Evolutionary conservation across 2,113 vertebrate genomes (phyloP).

Genomic region (Brachyhypopomus occidentalis): DNA sequence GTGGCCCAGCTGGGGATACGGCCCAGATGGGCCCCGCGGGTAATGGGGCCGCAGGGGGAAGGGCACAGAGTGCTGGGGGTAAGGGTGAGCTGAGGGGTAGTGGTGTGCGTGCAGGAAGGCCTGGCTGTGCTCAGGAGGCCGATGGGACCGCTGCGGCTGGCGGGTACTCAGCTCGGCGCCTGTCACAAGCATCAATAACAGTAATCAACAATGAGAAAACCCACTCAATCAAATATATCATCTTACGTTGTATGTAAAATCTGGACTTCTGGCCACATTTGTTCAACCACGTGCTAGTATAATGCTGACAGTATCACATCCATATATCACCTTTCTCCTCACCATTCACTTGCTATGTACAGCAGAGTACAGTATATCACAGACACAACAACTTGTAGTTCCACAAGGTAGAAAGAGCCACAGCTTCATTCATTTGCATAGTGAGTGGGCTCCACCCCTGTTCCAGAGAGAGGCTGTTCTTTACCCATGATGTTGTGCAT

Average conservation of each 20-base stretch:
- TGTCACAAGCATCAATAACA: background rate
- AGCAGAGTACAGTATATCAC: too few relatives aligned
- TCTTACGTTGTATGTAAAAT: too few relatives aligned
- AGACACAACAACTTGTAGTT: too few relatives aligned
- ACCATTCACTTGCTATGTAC: too few relatives aligned
- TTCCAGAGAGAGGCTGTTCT: constrained; percentile 17
- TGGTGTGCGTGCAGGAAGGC: constrained; percentile 85
- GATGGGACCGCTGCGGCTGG: constrained; percentile 67
- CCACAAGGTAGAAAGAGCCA: too few relatives aligned
- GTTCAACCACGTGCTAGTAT: too few relatives aligned
- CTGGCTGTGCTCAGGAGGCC: constrained; percentile 75
- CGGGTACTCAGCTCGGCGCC: constrained; percentile 63
- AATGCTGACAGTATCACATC: too few relatives aligned
- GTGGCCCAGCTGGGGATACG: constrained; percentile 73
- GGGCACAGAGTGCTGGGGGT: constrained; percentile 72
- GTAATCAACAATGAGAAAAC: too few relatives aligned
- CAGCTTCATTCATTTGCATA: background rate
- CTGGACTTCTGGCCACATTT: too few relatives aligned
- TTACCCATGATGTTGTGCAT: constrained; percentile 99
- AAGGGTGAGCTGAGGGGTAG: constrained; percentile 80
- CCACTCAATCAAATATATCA: too few relatives aligned
- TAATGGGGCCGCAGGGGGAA: constrained; percentile 77
- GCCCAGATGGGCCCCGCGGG: constrained; percentile 72
- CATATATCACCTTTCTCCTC: too few relatives aligned
- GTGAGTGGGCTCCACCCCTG: background rate